Evolutionary conservation across 2,888 invertebrate genomes (phyloP).

Genomic region (Ctenicera cuprea): DNA sequence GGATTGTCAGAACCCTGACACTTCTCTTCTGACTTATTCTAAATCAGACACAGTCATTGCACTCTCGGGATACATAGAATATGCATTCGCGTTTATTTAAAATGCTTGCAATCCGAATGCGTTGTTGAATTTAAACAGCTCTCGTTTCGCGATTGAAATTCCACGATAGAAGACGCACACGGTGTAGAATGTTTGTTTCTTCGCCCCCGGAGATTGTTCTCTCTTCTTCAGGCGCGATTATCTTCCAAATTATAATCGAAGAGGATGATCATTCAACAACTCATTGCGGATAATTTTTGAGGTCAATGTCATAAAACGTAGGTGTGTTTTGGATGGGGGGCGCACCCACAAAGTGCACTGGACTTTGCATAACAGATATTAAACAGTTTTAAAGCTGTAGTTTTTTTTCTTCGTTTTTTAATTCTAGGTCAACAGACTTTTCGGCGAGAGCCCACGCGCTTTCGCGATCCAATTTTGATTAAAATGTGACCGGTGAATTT

Average conservation of each 20-base stretch:
- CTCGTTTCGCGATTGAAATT: constrained; percentile 5
- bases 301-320: constrained; percentile 55
- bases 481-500: constrained; percentile 28
- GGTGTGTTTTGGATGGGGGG: constrained; percentile 52
- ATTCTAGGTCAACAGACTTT: constrained; percentile 51
- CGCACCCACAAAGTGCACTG: constrained; percentile 54
- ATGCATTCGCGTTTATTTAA: constrained; percentile 34
- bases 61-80: constrained; percentile 42
- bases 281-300: constrained; percentile 50
- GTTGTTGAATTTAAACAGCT: constrained; percentile 16
- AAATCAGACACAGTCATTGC: constrained; percentile 56
- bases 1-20: constrained; percentile 41
- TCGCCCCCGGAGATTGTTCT: neutral
- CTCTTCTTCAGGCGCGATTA: neutral
- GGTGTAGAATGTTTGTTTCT: neutral
- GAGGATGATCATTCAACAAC: constrained; percentile 18
- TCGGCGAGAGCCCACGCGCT: constrained; percentile 39
- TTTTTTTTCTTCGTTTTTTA: constrained; percentile 42
- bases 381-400: constrained; percentile 43
- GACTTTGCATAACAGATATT: constrained; percentile 54
- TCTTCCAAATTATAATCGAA: constrained; percentile 28
- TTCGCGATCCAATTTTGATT: constrained; percentile 34
- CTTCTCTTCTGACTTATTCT: constrained; percentile 48
- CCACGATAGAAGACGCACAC: neutral
- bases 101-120: constrained; percentile 21